Base-by-base conservation (phyloP, 1,140 invertebrate genomes). In the Apis mellifera region DNA sequence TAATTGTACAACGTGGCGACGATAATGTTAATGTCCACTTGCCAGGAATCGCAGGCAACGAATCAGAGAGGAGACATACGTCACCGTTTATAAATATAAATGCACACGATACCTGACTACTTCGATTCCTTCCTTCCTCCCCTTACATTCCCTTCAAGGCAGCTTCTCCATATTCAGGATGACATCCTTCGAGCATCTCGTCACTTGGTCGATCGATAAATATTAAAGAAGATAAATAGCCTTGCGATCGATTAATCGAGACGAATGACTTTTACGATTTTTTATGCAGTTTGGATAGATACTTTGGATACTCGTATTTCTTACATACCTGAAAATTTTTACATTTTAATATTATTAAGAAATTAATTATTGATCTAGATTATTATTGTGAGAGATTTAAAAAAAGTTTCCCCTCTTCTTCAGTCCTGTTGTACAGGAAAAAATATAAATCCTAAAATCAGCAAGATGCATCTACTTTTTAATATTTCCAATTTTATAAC, bases 41-140 rank as follows among this genome's bases (percentile, higher is more conserved):
- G 32, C n/a, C 32, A 15, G 21, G 48, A 60, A 32, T 71, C n/a
- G 5, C n/a, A n/a, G n/a, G n/a, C 54, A 73, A 48, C 55, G 55
- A 48, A 19, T 9, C 32, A 7, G 13, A 15, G 68, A n/a, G 48
- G 32, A 12, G n/a, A 70, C 52, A n/a, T n/a, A 17, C 71, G 71
- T 73, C 71, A 73, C 19, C 71, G 55, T 73, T 59, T 73, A 73
- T 73, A 73, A 73, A 73, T 73, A 73, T 19, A 26, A 11, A 42
- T 21, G 21, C 15, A 26, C 57, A 23, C 57, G 57, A 19, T 26
- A 62, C 55, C 57, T 74, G 42, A 48, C 42, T 54, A 57, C 57
- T 72, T 21, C 12, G 11, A 42, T 15, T 69, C 48, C n/a, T 48
- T 69, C 48, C n/a, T 48, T 57, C 15, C n/a, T 3, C 19, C 70